Evolutionary conservation across 64 coral and sea anemone species (phyloP), one percentile per base, ranked within the genome.

Genomic region (Porites lutea): DNA sequence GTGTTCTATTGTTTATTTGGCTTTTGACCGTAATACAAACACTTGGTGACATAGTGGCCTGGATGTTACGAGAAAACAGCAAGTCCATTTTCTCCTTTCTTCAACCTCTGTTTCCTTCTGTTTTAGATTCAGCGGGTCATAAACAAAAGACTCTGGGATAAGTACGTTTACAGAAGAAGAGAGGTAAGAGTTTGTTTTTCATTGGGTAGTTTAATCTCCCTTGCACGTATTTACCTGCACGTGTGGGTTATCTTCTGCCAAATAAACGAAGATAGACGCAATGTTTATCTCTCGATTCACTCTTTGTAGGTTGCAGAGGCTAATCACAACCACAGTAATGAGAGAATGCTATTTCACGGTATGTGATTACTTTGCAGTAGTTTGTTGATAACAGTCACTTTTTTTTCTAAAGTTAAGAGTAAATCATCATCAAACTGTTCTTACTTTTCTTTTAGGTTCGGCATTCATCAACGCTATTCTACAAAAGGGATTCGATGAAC

Each of bases 281-380:
- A 37, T 37, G 27, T 10, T 61, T 5, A 80, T 37, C 53, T 14
- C 8, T 23, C 2, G 20, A 13, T 43, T 21, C 55, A 50, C n/a
- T 51, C 43, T 81, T 77, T 68, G 22, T 79, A 98, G 97, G 92
- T 99, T 60, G 91, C 94, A 18, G 97, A 99, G 47, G 85, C 94
- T 14, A 99, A 99, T 65, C 97, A 99, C 69, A 99, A 99, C 61
- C 97, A 99, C 43, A 84, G 94, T 2, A 99, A 99, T 55, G 97
- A 99, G 59, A 90, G 97, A 66, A 99, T 99, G 97, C 48, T 99
- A 16, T 99, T 99, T 92, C 97, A 99, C 62, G 97, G 97, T 96
- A 92, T 69, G 69, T 72, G 50, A 2, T 37, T 37, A 37, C 27
- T 37, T 27, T 4, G 16, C 61, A 15, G 27, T 37, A 37, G 1